A percentile compares a stretch with the other conserved stretches of the same genome.
phyloP scores from a whole-genome alignment of 2,113 vertebrate genomes.

The Sinocyclocheilus grahami region DNA sequence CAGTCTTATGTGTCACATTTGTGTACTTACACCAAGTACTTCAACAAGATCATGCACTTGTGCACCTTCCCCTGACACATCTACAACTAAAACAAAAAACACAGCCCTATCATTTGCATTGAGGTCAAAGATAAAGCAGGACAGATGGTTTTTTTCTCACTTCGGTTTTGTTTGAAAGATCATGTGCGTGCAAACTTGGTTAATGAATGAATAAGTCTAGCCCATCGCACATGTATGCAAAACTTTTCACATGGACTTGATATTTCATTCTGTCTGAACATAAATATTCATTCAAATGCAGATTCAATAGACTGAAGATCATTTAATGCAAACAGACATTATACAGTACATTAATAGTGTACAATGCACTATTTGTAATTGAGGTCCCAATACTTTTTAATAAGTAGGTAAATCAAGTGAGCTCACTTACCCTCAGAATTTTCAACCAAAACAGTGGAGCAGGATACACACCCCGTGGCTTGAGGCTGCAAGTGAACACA shows the following conservation, averaged over 20 bases:
- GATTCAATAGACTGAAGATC: not conserved
- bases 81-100: not conserved
- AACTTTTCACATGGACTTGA: not conserved
- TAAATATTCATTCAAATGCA: not conserved
- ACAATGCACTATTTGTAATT: not conserved
- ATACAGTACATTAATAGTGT: not conserved
- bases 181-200: no score
- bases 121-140: not conserved
- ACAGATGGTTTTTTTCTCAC: not conserved
- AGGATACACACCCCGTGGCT: not conserved
- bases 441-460: not conserved
- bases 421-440: conserved; percentile 28
- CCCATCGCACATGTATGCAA: not conserved
- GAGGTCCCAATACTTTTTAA: not conserved
- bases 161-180: not conserved
- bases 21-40: conserved; percentile 9
- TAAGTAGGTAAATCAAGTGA: not conserved
- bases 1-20: not conserved
- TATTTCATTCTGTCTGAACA: not conserved
- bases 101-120: not conserved
- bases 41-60: conserved; percentile 15
- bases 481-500: conserved; percentile 13
- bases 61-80: not conserved
- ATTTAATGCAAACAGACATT: not conserved
- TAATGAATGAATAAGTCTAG: not conserved